phyloP scores from a whole-genome alignment of 2,888 invertebrate species.

The Macrophya annulata region DNA sequence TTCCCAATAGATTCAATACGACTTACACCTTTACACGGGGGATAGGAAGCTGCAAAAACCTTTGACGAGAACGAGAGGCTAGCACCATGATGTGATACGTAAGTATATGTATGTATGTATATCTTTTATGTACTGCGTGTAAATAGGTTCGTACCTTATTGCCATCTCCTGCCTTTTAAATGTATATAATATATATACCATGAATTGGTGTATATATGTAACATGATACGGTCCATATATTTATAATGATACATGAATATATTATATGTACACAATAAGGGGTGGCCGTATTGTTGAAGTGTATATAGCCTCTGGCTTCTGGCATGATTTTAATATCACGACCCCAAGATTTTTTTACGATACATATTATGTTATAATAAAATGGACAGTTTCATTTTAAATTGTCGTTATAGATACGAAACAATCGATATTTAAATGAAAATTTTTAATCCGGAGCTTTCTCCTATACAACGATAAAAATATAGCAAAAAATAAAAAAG shows the following conservation, averaged over 20 bases:
- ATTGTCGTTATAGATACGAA: neutral
- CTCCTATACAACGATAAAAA: neutral
- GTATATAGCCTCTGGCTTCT: neutral
- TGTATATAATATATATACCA: neutral
- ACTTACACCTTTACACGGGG: neutral
- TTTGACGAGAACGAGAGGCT: neutral
- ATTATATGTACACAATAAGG: neutral
- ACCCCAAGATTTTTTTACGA: constrained; percentile 1
- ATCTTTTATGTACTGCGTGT: neutral
- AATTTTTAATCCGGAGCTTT: neutral
- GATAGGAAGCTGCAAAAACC: neutral
- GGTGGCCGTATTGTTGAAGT: neutral
- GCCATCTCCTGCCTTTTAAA: neutral
- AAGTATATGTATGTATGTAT: neutral
- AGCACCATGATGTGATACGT: neutral
- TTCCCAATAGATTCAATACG: neutral
- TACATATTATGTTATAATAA: neutral
- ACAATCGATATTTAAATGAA: neutral
- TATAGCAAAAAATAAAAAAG: neutral
- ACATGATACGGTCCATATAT: constrained; percentile 4
- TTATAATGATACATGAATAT: neutral
- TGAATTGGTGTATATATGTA: neutral
- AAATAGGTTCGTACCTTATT: neutral
- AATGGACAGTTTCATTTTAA: neutral
- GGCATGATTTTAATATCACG: constrained; percentile 16